phyloP scores from a whole-genome alignment of 2,888 invertebrate genomes.

The Acrobasis consociella region DNA sequence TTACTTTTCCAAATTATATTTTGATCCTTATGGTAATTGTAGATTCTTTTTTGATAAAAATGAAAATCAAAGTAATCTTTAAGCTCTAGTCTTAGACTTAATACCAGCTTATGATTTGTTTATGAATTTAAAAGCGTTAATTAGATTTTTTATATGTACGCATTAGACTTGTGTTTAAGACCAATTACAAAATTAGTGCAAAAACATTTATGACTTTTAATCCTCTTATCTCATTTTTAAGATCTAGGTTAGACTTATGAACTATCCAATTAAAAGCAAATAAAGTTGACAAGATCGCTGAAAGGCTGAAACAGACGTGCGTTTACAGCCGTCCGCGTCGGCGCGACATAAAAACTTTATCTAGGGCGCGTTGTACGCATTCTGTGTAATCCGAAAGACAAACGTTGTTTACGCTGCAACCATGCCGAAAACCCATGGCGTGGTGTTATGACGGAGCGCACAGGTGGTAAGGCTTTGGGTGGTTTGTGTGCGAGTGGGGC shows the following conservation, averaged over 20 bases:
- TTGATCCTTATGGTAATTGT: not conserved
- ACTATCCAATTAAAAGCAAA: not conserved
- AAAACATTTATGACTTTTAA: too few species aligned
- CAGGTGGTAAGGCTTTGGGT: constrained; percentile 67
- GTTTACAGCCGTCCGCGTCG: not conserved
- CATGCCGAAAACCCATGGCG: constrained; percentile 53
- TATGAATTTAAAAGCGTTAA: too few species aligned
- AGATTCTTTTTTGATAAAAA: too few species aligned
- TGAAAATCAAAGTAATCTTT: not conserved
- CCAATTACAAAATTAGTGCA: too few species aligned
- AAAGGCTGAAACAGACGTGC: not conserved
- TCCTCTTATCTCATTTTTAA: too few species aligned
- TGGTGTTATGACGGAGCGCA: constrained; percentile 77
- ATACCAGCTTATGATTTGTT: too few species aligned
- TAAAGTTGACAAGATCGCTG: not conserved
- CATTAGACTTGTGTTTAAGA: too few species aligned
- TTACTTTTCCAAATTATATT: not conserved
- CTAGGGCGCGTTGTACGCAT: constrained; percentile 12
- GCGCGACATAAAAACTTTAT: constrained; percentile 18
- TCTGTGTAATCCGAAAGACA: constrained; percentile 15
- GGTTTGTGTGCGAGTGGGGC: constrained; percentile 60
- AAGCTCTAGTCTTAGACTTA: too few species aligned
- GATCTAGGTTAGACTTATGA: too few species aligned
- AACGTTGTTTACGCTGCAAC: constrained; percentile 31
- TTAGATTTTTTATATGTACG: too few species aligned